A percentile compares a stretch with the other conserved stretches of the same genome.
These are phyloP conservation scores for Halocaridina rubra DNA, from an alignment of 2,888 invertebrate species.

Conservation along the genomic window DNA sequence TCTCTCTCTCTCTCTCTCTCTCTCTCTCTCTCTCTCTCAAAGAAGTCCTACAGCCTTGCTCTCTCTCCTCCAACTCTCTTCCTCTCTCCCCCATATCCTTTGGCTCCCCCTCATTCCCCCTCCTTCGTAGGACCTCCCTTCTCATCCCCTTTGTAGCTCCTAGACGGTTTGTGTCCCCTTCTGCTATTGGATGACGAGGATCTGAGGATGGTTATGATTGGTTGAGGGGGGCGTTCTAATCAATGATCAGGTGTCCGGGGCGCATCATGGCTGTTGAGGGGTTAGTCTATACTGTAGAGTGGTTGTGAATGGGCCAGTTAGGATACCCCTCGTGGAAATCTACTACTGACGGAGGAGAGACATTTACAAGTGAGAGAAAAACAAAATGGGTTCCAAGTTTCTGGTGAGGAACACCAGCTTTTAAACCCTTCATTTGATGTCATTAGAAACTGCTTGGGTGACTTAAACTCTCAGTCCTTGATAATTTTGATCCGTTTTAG, in stretches of 20 bases:
- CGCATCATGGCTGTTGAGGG: slow-evolving; percentile 49
- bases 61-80: neutral
- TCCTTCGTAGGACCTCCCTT: slow-evolving; percentile 6
- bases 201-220: slow-evolving; percentile 45
- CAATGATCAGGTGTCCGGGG: slow-evolving; percentile 52
- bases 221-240: slow-evolving; percentile 49
- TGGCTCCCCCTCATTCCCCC: slow-evolving; percentile 7
- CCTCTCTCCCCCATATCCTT: neutral
- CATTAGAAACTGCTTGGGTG: no score
- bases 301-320: slow-evolving; percentile 40
- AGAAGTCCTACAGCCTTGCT: no score
- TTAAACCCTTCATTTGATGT: no score
- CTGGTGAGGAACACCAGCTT: no score
- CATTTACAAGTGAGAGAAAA: no score
- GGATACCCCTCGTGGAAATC: no score
- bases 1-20: neutral
- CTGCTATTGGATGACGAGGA: slow-evolving; percentile 44
- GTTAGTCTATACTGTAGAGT: slow-evolving; percentile 51
- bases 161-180: slow-evolving; percentile 39
- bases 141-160: slow-evolving; percentile 20
- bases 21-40: neutral
- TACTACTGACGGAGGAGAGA: no score
- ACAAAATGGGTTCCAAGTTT: no score
- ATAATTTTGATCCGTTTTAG: no score
- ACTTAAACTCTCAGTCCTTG: no score